Percentiles rank a stretch among this genome's conserved stretches.
Conservation (phyloP, 2,113 vertebrate species). For the Salvelinus namaycush region DNA sequence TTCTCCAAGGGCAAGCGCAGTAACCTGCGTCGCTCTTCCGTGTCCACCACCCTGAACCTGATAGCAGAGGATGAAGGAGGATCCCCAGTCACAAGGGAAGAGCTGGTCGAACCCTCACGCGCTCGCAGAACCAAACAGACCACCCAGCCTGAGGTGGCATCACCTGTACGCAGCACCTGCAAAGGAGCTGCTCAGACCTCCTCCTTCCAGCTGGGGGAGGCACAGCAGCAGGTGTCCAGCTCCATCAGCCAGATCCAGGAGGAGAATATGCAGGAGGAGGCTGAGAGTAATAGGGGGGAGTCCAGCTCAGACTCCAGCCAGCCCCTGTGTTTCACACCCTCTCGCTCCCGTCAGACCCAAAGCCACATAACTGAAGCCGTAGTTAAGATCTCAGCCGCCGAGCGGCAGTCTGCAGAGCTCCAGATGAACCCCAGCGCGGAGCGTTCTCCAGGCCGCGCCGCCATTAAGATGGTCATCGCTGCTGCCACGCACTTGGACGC, state of each 20-base stretch:
- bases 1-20: conserved; percentile 74
- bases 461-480: conserved; percentile 61
- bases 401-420: too few species aligned
- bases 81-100: conserved; percentile 3
- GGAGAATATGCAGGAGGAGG: conserved; percentile 15
- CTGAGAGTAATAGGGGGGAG: too few species aligned
- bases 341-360: too few species aligned
- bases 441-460: too few species aligned
- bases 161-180: conserved; percentile 63
- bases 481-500: conserved; percentile 11
- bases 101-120: background rate
- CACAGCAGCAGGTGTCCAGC: background rate
- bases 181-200: conserved; percentile 32
- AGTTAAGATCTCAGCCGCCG: too few species aligned
- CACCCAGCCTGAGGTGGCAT: too few species aligned
- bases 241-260: conserved; percentile 6
- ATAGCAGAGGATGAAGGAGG: conserved; percentile 55
- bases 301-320: too few species aligned
- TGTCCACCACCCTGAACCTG: conserved; percentile 57
- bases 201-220: background rate
- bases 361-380: too few species aligned
- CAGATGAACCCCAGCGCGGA: too few species aligned
- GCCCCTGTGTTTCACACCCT: too few species aligned
- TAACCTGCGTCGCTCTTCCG: conserved; percentile 71
- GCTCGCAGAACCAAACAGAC: too few species aligned